A percentile compares a stretch with the other conserved stretches of the same genome.
Conservation (phyloP, 2,888 invertebrate genomes). For the Geophilus truncorum region DNA sequence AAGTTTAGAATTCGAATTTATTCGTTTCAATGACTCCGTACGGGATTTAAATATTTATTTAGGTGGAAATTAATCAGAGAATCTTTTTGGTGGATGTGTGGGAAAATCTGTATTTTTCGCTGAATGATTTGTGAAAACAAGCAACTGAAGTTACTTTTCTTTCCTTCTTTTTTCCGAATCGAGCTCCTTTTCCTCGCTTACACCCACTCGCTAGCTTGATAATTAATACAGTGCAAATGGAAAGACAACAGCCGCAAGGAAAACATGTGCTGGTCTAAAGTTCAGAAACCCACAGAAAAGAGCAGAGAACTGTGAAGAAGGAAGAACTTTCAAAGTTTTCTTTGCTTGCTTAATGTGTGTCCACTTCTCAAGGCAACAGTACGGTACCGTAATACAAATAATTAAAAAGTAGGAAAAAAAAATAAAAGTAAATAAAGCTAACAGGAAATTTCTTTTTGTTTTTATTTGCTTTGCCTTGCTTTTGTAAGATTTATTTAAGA, state of each 20-base stretch:
- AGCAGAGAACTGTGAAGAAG: not conserved
- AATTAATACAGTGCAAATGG: conserved; percentile 25
- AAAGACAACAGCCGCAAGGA: conserved; percentile 8
- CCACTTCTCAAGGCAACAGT: not conserved
- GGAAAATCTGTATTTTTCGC: not conserved
- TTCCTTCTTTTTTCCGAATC: not conserved
- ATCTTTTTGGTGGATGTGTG: not conserved
- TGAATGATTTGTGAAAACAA: not conserved
- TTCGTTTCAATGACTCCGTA: not conserved
- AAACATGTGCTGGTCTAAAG: conserved; percentile 12
- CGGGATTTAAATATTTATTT: not conserved
- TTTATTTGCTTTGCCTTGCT: too few relatives aligned
- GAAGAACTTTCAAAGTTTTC: not conserved
- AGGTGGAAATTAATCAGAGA: not conserved
- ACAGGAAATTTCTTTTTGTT: not conserved
- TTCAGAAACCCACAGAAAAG: not conserved
- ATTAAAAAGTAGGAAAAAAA: not conserved
- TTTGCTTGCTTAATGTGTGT: not conserved
- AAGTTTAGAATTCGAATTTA: too few relatives aligned
- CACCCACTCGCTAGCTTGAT: not conserved
- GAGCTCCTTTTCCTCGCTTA: not conserved
- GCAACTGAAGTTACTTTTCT: not conserved
- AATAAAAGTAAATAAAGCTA: not conserved
- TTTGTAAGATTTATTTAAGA: too few relatives aligned
- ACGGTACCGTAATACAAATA: not conserved